Conservation (phyloP, 2,113 vertebrate genomes). For the Ondatra zibethicus region DNA sequence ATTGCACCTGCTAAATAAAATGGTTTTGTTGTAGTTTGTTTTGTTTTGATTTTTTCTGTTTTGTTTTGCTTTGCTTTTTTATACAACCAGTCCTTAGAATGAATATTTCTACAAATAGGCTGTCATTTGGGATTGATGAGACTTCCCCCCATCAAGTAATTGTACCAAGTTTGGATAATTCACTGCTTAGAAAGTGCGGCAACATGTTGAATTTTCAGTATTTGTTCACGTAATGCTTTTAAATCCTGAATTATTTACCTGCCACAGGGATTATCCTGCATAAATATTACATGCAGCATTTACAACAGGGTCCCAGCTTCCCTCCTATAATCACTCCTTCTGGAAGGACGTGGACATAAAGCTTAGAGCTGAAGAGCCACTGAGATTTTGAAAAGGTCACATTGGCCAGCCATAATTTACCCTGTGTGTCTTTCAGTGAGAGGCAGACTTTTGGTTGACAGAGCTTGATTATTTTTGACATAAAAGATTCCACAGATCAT, state of each 20-base stretch:
- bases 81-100: neutral
- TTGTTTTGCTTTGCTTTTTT: neutral
- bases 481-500: conserved; percentile 70
- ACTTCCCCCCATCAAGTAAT: neutral
- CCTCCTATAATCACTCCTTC: conserved; percentile 34
- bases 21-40: neutral
- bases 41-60: neutral
- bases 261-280: conserved; percentile 49
- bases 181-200: neutral
- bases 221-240: conserved; percentile 70
- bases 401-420: conserved; percentile 64
- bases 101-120: neutral
- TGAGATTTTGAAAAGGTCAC: conserved; percentile 78
- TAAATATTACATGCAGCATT: conserved; percentile 72
- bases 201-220: conserved; percentile 62
- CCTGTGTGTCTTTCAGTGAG: conserved; percentile 58
- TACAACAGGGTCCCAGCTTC: neutral
- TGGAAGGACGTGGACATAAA: conserved; percentile 50
- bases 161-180: conserved; percentile 43
- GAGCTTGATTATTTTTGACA: conserved; percentile 58
- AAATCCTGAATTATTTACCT: conserved; percentile 74
- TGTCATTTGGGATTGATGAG: conserved; percentile 38
- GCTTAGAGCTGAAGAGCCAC: conserved; percentile 45
- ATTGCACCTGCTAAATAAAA: neutral
- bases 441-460: conserved; percentile 54